Percentiles rank a stretch among this genome's conserved stretches.
These are phyloP conservation scores for Cabera pusaria DNA, from an alignment of 2,888 invertebrate species.

Conservation along the genomic window DNA sequence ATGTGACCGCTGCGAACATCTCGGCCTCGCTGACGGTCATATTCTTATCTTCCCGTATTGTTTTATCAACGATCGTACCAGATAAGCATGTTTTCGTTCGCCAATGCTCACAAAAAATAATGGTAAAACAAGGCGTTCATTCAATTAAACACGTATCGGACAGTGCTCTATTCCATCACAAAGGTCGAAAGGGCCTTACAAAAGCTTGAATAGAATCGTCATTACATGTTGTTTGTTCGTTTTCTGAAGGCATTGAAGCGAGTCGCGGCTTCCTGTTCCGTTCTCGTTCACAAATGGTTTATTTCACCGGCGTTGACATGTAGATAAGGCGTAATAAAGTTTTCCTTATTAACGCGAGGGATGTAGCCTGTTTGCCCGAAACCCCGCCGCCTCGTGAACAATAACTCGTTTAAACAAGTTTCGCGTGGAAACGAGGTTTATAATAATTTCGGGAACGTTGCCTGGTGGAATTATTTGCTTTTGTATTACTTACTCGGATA, in stretches of 20 bases:
- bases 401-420: slow-evolving; percentile 30
- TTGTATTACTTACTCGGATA: slow-evolving; percentile 20
- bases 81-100: slow-evolving; percentile 15
- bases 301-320: slow-evolving; percentile 38
- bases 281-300: slow-evolving; percentile 41
- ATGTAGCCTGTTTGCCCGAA: slow-evolving; percentile 16
- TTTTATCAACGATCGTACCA: slow-evolving; percentile 33
- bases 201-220: slow-evolving; percentile 61
- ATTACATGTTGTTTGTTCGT: slow-evolving; percentile 65
- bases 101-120: slow-evolving; percentile 10
- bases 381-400: slow-evolving; percentile 19
- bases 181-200: slow-evolving; percentile 61
- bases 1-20: slow-evolving; percentile 44
- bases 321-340: slow-evolving; percentile 42
- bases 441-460: slow-evolving; percentile 24
- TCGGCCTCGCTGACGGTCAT: slow-evolving; percentile 32
- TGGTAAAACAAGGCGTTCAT: slow-evolving; percentile 24
- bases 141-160: slow-evolving; percentile 36
- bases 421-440: slow-evolving; percentile 20
- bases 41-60: slow-evolving; percentile 39
- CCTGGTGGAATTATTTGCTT: slow-evolving; percentile 27
- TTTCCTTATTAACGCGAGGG: slow-evolving; percentile 38
- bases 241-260: slow-evolving; percentile 54
- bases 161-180: slow-evolving; percentile 43
- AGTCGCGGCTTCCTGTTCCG: slow-evolving; percentile 67